These are phyloP conservation scores for Enteromius unitaeniatus DNA, from an alignment of 2,797 vertebrate genomes.

Conservation along the genomic window DNA sequence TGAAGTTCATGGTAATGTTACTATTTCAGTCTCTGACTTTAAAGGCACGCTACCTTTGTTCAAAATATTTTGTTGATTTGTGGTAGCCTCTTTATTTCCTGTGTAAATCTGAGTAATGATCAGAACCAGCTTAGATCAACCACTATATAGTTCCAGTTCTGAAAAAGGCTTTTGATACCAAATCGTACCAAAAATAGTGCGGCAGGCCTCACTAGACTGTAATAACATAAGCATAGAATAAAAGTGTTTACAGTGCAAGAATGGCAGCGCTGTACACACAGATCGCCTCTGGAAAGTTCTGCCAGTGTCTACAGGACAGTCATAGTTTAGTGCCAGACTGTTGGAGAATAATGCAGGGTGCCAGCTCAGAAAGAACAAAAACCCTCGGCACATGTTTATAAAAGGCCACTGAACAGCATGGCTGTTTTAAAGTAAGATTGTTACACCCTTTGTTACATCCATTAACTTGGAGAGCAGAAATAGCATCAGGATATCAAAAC, in stretches of 20 bases:
- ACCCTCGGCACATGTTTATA: conserved; percentile 18
- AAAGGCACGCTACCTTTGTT: neutral
- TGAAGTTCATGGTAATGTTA: neutral
- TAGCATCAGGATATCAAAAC: neutral
- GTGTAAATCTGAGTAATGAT: neutral
- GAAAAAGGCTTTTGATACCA: conserved; percentile 3
- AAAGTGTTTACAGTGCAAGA: conserved; percentile 36
- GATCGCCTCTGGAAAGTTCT: conserved; percentile 27
- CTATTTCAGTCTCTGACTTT: neutral
- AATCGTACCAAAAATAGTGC: neutral
- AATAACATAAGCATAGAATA: neutral
- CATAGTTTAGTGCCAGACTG: conserved; percentile 7
- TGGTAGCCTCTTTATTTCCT: neutral
- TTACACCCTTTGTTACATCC: conserved; percentile 9
- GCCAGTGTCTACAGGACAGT: conserved; percentile 42
- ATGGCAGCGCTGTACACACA: conserved; percentile 4
- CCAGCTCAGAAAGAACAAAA: conserved; percentile 28
- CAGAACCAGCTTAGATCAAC: neutral
- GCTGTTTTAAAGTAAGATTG: conserved; percentile 18
- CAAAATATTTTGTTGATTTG: neutral
- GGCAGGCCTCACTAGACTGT: too few species aligned
- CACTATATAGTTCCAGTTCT: conserved; percentile 5
- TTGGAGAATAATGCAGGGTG: conserved; percentile 29
- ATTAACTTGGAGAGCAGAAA: neutral
- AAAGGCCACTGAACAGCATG: conserved; percentile 7